Evolutionary conservation across 92 coral and sea anemone species (phyloP), one percentile per base, ranked within the genome.

Genomic region (Parazoanthus atlanticus): DNA sequence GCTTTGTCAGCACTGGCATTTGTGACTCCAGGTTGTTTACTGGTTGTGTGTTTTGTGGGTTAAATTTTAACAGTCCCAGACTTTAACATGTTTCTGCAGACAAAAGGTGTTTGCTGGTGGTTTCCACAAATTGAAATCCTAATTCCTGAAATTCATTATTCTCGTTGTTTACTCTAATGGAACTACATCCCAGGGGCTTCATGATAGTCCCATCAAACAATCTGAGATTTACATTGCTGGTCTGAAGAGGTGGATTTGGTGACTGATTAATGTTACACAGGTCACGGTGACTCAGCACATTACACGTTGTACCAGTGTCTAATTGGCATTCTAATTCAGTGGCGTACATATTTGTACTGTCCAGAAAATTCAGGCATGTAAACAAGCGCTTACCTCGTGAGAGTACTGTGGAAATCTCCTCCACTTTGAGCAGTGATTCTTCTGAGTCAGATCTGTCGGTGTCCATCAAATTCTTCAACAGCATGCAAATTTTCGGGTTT

Each of bases 1-100:
- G 28, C 36, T 72, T 85, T 0, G 88, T 71, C 21, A 85, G 79
- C 78, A 56, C 76, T 71, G 76, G 76, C 38, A 36, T 36, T 36
- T 36, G 38, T 36, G 38, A 36, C 38, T 36, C 38, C 4, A 5
- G 2, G 38, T 36, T 36, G 38, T 5, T 36, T 36, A 78, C 32
- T 33, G 56, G 58, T 16, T 21, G 6, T 13, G 6, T 30, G 36
- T 6, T 30, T 8, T 26, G 29, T 26, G 76, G 34, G 76, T 88
- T 88, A 41, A 86, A 49, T 65, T 56, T 19, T 16, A 90, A 56
- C n/a, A 89, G 78, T 9, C 84, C 86, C 33, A 91, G 84, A 54
- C 49, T 38, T 76, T 91, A 33, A 38, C 89, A 84, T 2, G 90
- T 91, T 85, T 85, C 93, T 12, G 93, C 86, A 26, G 93, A 84